Conservation (phyloP, 2,797 vertebrate genomes). For the Melanotaenia trifasciata region DNA sequence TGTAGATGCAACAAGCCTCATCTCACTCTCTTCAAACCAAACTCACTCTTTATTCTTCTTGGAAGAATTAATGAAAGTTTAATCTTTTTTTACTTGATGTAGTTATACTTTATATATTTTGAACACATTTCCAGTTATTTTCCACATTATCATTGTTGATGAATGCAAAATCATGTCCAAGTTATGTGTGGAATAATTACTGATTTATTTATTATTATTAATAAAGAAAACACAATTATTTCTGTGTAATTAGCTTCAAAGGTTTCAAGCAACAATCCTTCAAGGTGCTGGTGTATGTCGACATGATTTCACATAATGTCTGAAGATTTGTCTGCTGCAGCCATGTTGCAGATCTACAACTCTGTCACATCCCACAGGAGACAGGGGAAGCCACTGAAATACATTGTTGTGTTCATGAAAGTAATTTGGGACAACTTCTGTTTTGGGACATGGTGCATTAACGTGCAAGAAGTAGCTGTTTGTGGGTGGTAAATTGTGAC, state of each 20-base stretch:
- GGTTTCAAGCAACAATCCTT: not conserved
- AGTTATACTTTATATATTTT: too few species aligned
- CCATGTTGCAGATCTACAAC: slow-evolving; percentile 3
- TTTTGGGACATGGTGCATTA: slow-evolving; percentile 1
- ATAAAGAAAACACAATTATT: not conserved
- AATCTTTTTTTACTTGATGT: too few species aligned
- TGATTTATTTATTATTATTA: not conserved
- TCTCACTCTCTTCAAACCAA: not conserved
- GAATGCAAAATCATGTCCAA: too few species aligned
- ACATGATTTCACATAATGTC: slow-evolving; percentile 7
- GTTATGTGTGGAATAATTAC: too few species aligned
- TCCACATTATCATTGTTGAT: too few species aligned
- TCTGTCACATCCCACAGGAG: slow-evolving; percentile 11
- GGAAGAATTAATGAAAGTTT: too few species aligned
- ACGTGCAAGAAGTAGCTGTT: slow-evolving; percentile 1
- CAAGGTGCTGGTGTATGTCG: not conserved
- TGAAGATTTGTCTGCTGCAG: not conserved
- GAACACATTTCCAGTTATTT: too few species aligned
- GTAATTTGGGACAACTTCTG: slow-evolving; percentile 8
- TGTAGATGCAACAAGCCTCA: too few species aligned
- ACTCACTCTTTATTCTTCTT: not conserved
- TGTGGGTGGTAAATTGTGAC: not conserved
- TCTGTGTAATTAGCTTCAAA: not conserved
- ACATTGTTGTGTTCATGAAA: slow-evolving; percentile 9
- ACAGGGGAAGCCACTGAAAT: not conserved